Evolutionary conservation across 2,888 invertebrate genomes (phyloP).

Genomic region (Megalurothrips usitatus): DNA sequence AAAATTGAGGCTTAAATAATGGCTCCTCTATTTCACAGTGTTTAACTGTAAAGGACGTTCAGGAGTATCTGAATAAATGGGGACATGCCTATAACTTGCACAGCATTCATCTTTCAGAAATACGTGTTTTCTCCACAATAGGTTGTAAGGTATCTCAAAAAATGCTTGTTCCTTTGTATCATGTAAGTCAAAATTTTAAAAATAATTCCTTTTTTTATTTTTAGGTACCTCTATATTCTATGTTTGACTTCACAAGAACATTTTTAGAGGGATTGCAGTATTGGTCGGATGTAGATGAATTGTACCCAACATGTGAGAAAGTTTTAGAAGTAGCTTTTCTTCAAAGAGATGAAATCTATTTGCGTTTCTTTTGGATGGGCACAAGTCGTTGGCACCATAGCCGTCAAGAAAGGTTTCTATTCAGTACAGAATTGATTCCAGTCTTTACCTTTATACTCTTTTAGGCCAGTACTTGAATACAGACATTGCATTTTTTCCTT

Average conservation of each 20-base stretch:
- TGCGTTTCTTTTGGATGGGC: not conserved
- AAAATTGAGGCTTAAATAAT: not conserved
- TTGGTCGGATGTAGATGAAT: not conserved
- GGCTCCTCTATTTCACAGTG: not conserved
- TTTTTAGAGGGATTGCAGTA: not conserved
- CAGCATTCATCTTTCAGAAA: not conserved
- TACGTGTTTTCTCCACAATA: not conserved
- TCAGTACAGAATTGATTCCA: not conserved
- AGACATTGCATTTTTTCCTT: not conserved
- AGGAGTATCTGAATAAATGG: not conserved
- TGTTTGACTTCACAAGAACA: not conserved
- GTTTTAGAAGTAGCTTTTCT: not conserved
- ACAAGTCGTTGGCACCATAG: not conserved
- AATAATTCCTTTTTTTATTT: not conserved
- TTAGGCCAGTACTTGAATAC: not conserved
- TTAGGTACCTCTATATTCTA: not conserved
- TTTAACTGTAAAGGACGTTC: not conserved
- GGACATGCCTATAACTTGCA: not conserved
- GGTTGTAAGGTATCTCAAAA: not conserved
- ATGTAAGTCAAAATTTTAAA: not conserved
- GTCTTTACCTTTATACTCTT: not conserved
- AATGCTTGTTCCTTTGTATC: not conserved
- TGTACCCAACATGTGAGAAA: not conserved
- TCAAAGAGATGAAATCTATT: constrained; percentile 1
- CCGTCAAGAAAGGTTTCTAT: not conserved